These are phyloP conservation scores for Babylonia areolata DNA, from an alignment of 1,140 invertebrate species.

Conservation along the genomic window DNA sequence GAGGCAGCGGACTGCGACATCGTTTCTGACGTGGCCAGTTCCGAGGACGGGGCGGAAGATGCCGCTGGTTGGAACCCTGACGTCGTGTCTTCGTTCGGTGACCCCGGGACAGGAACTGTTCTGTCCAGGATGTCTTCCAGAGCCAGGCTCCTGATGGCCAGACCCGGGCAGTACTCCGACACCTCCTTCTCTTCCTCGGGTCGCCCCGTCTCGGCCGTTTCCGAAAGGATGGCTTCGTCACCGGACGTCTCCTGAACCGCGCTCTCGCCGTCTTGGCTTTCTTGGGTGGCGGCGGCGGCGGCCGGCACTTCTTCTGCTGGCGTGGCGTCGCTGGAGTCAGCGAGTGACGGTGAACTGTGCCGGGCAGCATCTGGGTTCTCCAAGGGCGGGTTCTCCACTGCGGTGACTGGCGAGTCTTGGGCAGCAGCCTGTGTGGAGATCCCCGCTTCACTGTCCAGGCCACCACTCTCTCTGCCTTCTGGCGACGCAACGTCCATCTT, in stretches of 20 bases:
- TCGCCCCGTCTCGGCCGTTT: neutral
- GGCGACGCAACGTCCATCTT: neutral
- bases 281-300: neutral
- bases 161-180: conserved; percentile 31
- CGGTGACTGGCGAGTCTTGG: neutral
- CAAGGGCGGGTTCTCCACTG: neutral
- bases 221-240: neutral
- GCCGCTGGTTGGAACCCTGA: no score
- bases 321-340: neutral
- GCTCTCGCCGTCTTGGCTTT: neutral
- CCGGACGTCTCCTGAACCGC: neutral
- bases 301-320: neutral
- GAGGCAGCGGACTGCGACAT: neutral
- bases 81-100: neutral
- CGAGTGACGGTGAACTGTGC: neutral
- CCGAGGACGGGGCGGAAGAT: neutral
- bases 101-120: neutral
- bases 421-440: neutral
- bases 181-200: conserved; percentile 30
- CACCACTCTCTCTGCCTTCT: neutral
- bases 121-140: conserved; percentile 33
- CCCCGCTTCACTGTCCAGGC: neutral
- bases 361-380: neutral
- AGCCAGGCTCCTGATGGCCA: conserved; percentile 37
- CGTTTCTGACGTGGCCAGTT: neutral